Evolutionary conservation across 2,888 invertebrate genomes (phyloP), one percentile per base, ranked within the genome.

Genomic region (Diadromus collaris): DNA sequence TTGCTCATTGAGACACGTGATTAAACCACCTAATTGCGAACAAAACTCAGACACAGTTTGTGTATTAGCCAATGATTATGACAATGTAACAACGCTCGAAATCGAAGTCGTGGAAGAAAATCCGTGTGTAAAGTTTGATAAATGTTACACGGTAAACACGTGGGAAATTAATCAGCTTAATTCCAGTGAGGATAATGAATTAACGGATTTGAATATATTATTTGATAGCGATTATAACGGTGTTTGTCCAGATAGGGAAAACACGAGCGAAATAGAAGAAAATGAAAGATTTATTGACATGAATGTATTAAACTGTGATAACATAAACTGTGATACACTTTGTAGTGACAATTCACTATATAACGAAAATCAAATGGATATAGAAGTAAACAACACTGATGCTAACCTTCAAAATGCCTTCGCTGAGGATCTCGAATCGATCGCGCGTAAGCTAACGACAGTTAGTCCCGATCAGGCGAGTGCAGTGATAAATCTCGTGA

Each of bases 251-350:
- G 7, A 24, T 7, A 51, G 19, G 21, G 48, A 51, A 51, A 34
- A 58, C n/a, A 32, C n/a, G 3, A 16, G 32, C 48, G 63, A 4
- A 38, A 32, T 9, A 65, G 54, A 84, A 82, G 79, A 82, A 3
- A 86, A 85, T 19, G 72, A 80, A 19, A 86, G 86, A 61, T 85
- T 85, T 44, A 85, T 88, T 68, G 85, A 24, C 2, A 24, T 27
- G 10, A 24, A 54, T 32, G 48, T 16, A 9, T 21, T 65, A 9
- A 16, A 48, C 24, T 5, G n/a, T 3, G 13, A 44, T n/a, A 9
- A 29, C 27, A 19, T n/a, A 7, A 19, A 48, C 2, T 27, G 5
- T 19, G 16, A 21, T 19, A 19, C 5, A 19, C 5, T 46, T n/a
- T 4, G 7, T 51, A 21, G 19, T 19, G n/a, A 34, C 6, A 19